Evolutionary conservation across 2,113 vertebrate species (phyloP).

Genomic region (Oenanthe melanoleuca): DNA sequence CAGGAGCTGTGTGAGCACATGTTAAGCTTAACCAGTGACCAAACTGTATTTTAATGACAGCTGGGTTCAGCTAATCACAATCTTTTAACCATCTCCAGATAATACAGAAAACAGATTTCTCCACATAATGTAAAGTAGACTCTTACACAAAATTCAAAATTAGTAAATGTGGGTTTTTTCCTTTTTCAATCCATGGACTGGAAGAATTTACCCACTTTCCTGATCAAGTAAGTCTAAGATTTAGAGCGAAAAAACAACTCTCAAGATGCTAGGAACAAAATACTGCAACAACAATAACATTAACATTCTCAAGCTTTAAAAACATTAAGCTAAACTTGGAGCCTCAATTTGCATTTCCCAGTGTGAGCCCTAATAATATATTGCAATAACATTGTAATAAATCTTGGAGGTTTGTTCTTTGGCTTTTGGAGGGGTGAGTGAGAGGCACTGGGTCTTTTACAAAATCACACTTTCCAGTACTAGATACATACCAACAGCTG

Average conservation of each 20-base stretch:
- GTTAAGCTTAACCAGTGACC: background rate
- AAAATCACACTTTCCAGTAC: background rate
- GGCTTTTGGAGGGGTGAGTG: background rate
- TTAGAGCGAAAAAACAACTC: background rate
- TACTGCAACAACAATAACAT: background rate
- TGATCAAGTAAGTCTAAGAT: background rate
- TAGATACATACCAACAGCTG: background rate
- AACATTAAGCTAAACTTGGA: background rate
- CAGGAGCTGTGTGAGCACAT: background rate
- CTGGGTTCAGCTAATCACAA: background rate
- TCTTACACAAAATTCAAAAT: background rate
- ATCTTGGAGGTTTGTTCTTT: background rate
- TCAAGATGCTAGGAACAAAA: background rate
- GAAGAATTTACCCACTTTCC: background rate
- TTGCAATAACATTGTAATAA: background rate
- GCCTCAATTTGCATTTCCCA: slow-evolving; percentile 8
- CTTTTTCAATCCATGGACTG: background rate
- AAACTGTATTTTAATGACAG: background rate
- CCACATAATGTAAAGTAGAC: background rate
- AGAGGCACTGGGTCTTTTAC: background rate
- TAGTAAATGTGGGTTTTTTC: background rate
- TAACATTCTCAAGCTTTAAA: slow-evolving; percentile 14
- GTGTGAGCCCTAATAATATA: background rate
- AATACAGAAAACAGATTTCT: background rate
- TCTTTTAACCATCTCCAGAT: background rate